Conservation (phyloP, 2,797 vertebrate genomes). For the Enteromius fasciolatus region DNA sequence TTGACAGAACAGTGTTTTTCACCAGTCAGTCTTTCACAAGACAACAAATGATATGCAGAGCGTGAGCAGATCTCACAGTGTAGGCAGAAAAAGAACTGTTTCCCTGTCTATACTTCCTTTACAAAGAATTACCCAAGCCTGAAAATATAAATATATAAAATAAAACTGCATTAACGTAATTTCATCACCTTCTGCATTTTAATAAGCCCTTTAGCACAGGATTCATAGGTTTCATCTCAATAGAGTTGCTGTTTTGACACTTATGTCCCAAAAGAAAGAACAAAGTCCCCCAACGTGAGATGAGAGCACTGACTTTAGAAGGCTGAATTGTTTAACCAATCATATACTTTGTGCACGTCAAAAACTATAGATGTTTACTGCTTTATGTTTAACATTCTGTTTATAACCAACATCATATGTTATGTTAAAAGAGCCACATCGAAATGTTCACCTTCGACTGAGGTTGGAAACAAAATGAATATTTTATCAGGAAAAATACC, state of each 20-base stretch:
- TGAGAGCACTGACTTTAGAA: background rate
- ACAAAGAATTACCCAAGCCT: background rate
- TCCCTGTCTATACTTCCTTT: background rate
- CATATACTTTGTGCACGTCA: background rate
- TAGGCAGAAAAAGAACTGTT: background rate
- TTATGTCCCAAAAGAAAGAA: background rate
- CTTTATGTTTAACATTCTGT: background rate
- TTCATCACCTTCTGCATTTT: background rate
- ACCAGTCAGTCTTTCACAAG: constrained; percentile 41
- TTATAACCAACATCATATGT: background rate
- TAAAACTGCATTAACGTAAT: background rate
- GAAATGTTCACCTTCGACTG: background rate
- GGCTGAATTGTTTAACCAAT: background rate
- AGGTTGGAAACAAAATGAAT: background rate
- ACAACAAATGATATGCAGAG: constrained; percentile 40
- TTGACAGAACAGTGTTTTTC: constrained; percentile 38
- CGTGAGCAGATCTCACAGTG: background rate
- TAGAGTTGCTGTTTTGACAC: background rate
- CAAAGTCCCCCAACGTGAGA: background rate
- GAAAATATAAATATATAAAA: background rate
- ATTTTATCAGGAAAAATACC: background rate
- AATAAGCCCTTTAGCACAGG: background rate
- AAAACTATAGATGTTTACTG: background rate
- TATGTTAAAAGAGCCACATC: background rate
- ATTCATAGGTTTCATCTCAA: background rate